Percentiles rank a stretch among this genome's conserved stretches.
Conservation (phyloP, 2,888 invertebrate species). For the Lepidochrysops patricia region DNA sequence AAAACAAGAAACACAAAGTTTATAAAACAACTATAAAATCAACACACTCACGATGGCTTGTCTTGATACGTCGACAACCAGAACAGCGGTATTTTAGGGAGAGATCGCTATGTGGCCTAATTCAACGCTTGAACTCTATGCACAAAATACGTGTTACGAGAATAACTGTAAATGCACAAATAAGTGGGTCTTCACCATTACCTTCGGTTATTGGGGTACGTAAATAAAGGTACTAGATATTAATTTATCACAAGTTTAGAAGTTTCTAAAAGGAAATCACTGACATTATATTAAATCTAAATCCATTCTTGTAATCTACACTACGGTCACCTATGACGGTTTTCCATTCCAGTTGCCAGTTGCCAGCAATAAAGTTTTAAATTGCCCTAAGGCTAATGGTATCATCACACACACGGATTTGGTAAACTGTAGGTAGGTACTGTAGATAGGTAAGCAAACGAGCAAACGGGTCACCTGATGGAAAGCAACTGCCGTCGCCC, state of each 20-base stretch:
- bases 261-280: conserved; percentile 41
- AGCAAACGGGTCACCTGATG: too few relatives aligned
- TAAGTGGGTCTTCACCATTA: conserved; percentile 43
- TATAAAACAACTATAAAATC: conserved; percentile 33
- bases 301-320: conserved; percentile 45
- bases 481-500: too few relatives aligned
- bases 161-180: conserved; percentile 72
- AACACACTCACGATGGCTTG: conserved; percentile 55
- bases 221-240: conserved; percentile 29
- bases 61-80: conserved; percentile 74
- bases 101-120: conserved; percentile 77
- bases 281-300: conserved; percentile 46
- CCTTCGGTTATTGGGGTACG: conserved; percentile 31
- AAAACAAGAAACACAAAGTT: conserved; percentile 24
- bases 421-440: too few relatives aligned
- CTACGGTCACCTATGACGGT: conserved; percentile 23
- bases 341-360: conserved; percentile 9
- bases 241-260: conserved; percentile 28
- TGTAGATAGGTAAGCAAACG: too few relatives aligned
- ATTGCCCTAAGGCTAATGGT: too few relatives aligned
- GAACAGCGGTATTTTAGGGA: conserved; percentile 76
- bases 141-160: conserved; percentile 75
- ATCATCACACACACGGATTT: too few relatives aligned
- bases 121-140: conserved; percentile 73
- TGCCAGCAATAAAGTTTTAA: too few relatives aligned